Evolutionary conservation across 2,797 vertebrate genomes (phyloP), one percentile per base, ranked within the genome.

Genomic region (Decapterus maruadsi): DNA sequence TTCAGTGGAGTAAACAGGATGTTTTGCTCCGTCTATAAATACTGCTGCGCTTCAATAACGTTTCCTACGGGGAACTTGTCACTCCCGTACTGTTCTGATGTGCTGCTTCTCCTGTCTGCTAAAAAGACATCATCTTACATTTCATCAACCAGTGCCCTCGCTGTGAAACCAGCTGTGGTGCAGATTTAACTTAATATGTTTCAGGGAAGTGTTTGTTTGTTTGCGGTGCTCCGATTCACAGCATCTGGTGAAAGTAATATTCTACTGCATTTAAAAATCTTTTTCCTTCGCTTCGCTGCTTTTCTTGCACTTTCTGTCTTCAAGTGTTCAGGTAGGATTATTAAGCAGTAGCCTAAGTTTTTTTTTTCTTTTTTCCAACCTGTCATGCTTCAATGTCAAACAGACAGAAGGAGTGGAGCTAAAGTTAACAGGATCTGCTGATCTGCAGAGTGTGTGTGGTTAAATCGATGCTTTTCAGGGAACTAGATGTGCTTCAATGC

Each of bases 1-100:
- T 77, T 61, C 9, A 56, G 29, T 17, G 62, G 34, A 78, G 77
- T 81, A 83, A 92, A 90, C 86, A 87, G 74, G 82, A 86, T 73
- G 79, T 77, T 84, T 87, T 72, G 71, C 70, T 74, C 51, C 4
- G 42, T 80, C 83, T 87, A 89, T 89, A 87, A 91, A 88, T 84
- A 84, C 76, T 17, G 20, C 59, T 60, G 58, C 1, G 66, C 74
- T 78, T 83, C 75, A 75, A 43, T 76, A 72, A 58, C 14, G 6
- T 59, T 76, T 82, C 75, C 70, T 78, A 87, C 67, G 13, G 58
- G 76, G 77, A 76, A 65, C 75, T 78, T 88, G 86, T 80, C 86
- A 83, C 67, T 73, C 2, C 10, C 42, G 12, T 31, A 38, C 70
- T 72, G 72, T 54, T 83, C 26, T 66, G 75, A 72, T 73, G 55